These are phyloP conservation scores for Papilio aristodemus DNA, from an alignment of 1,140 invertebrate genomes.

Conservation along the genomic window DNA sequence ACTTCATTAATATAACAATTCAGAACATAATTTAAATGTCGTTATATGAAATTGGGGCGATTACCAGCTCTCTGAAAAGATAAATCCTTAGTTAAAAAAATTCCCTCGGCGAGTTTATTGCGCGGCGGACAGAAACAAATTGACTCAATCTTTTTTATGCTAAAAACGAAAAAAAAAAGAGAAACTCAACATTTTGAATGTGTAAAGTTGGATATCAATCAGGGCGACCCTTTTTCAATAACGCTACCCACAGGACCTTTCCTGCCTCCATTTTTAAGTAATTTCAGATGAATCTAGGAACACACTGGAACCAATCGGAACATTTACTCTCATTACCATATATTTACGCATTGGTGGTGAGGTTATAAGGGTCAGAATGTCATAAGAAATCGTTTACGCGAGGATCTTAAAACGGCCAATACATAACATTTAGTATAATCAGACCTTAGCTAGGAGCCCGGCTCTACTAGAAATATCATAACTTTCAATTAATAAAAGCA, in stretches of 20 bases:
- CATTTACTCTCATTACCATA: neutral
- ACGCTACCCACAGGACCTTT: conserved; percentile 64
- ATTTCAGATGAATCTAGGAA: conserved; percentile 49
- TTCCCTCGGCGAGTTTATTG: conserved; percentile 68
- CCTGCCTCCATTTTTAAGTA: conserved; percentile 70
- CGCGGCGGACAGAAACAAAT: conserved; percentile 75
- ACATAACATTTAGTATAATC: too few relatives aligned
- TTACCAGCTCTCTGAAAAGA: conserved; percentile 63
- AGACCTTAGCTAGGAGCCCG: too few relatives aligned
- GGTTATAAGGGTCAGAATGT: too few relatives aligned
- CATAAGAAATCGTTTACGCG: too few relatives aligned
- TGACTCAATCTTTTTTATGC: conserved; percentile 76
- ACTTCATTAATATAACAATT: conserved; percentile 56
- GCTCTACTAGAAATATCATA: too few relatives aligned
- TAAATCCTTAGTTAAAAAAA: conserved; percentile 75
- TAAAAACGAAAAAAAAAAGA: conserved; percentile 67
- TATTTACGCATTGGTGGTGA: too few relatives aligned
- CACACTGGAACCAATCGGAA: neutral
- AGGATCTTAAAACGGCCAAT: too few relatives aligned
- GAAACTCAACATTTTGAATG: conserved; percentile 71
- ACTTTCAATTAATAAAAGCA: too few relatives aligned
- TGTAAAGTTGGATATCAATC: conserved; percentile 77
- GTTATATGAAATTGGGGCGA: conserved; percentile 60
- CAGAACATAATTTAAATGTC: conserved; percentile 60
- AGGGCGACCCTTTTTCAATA: conserved; percentile 77